phyloP scores from a whole-genome alignment of 2,888 invertebrate species.

The Cerceris ruficornis region DNA sequence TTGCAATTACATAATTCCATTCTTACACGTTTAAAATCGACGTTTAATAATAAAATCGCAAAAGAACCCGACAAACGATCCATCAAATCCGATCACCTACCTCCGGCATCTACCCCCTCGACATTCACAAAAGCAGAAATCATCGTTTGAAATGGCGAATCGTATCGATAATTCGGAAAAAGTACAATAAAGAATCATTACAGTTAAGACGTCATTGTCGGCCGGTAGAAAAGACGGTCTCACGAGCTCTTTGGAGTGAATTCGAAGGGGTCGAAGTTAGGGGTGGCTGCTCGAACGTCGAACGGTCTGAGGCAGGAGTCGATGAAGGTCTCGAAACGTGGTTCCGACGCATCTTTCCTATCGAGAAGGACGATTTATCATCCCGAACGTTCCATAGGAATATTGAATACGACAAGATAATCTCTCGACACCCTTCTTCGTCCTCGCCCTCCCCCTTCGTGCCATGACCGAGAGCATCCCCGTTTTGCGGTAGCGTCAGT shows the following conservation, averaged over 20 bases:
- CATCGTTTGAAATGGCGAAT: background rate
- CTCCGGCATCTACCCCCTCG: background rate
- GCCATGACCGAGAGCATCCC: slow-evolving; percentile 61
- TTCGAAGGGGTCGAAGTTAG: slow-evolving; percentile 10
- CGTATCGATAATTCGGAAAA: background rate
- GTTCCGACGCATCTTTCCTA: slow-evolving; percentile 71
- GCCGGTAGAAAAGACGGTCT: slow-evolving; percentile 6
- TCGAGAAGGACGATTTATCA: slow-evolving; percentile 80
- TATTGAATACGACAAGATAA: slow-evolving; percentile 82
- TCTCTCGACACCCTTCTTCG: slow-evolving; percentile 74
- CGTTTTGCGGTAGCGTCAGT: slow-evolving; percentile 69
- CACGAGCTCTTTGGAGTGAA: slow-evolving; percentile 14
- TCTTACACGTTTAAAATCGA: no score
- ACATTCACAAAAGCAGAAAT: background rate
- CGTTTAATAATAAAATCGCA: no score
- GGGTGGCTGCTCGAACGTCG: background rate
- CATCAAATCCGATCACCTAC: no score
- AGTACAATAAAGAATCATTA: slow-evolving; percentile 4
- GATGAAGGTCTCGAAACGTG: slow-evolving; percentile 61
- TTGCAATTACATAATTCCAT: no score
- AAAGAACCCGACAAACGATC: no score
- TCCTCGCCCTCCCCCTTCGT: slow-evolving; percentile 42
- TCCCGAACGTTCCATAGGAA: slow-evolving; percentile 80
- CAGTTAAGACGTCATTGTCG: slow-evolving; percentile 24
- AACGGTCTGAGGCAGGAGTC: slow-evolving; percentile 44